Evolutionary conservation across 1,140 invertebrate species (phyloP).

Genomic region (Propsilocerus akamusi): DNA sequence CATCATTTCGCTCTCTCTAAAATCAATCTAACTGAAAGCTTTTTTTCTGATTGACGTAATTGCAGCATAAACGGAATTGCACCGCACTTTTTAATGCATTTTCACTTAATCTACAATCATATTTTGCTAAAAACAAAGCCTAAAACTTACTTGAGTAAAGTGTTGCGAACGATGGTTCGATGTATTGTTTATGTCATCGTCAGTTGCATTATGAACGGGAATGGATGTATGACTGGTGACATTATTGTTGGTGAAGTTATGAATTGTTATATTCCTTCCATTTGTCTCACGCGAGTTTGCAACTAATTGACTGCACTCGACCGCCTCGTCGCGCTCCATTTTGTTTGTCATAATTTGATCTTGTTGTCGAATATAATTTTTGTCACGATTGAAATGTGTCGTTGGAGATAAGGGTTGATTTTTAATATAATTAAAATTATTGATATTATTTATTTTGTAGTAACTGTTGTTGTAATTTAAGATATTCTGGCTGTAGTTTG

Average conservation of each 20-base stretch:
- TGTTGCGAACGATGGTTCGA: neutral
- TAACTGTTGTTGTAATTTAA: constrained; percentile 3
- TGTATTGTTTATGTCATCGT: neutral
- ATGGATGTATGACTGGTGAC: neutral
- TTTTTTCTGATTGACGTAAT: too few relatives aligned
- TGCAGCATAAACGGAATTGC: too few relatives aligned
- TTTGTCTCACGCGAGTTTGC: neutral
- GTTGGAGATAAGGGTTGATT: neutral
- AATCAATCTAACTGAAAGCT: too few relatives aligned
- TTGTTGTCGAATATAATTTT: neutral
- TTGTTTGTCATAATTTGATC: neutral
- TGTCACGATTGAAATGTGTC: neutral
- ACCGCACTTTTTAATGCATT: too few relatives aligned
- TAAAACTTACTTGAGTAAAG: neutral
- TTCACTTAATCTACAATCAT: too few relatives aligned
- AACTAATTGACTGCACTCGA: neutral
- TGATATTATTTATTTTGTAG: neutral
- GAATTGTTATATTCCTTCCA: neutral
- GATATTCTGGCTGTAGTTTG: neutral
- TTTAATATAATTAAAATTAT: neutral
- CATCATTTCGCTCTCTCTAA: too few relatives aligned
- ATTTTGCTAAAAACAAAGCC: too few relatives aligned
- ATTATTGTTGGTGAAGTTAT: constrained; percentile 1
- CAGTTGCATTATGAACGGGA: neutral
- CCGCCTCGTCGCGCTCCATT: neutral